Percentiles rank a stretch among this genome's conserved stretches.
Conservation (phyloP, 2,888 invertebrate genomes). For the Esperia sulphurella region DNA sequence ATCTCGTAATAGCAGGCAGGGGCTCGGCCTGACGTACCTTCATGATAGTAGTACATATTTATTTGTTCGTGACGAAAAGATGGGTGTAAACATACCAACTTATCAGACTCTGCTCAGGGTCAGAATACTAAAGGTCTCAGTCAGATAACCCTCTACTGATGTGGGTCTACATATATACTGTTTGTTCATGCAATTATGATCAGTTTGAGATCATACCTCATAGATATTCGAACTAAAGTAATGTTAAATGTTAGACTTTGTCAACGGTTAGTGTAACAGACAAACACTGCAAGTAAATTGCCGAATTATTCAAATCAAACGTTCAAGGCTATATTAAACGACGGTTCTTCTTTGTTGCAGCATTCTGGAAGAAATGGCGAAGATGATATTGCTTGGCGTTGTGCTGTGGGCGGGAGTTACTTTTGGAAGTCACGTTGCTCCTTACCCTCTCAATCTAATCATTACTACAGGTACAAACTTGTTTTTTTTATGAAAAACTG, state of each 20-base stretch:
- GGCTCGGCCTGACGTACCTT: conserved; percentile 34
- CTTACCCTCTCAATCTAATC: conserved; percentile 66
- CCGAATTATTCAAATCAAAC: conserved; percentile 25
- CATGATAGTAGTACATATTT: conserved; percentile 7
- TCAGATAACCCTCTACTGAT: conserved; percentile 45
- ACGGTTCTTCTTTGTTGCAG: conserved; percentile 48
- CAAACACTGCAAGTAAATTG: conserved; percentile 20
- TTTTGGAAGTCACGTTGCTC: conserved; percentile 65
- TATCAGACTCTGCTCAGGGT: conserved; percentile 30
- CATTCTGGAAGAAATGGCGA: conserved; percentile 74
- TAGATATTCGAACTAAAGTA: conserved; percentile 9
- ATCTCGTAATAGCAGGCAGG: conserved; percentile 19
- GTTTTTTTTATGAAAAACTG: too few relatives aligned
- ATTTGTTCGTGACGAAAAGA: conserved; percentile 36
- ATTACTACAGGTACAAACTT: conserved; percentile 45
- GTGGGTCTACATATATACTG: conserved; percentile 50
- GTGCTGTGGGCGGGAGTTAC: conserved; percentile 70
- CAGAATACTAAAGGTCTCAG: conserved; percentile 45
- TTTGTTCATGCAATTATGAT: conserved; percentile 36
- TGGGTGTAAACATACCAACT: conserved; percentile 11
- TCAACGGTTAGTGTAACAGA: conserved; percentile 34
- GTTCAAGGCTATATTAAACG: neutral
- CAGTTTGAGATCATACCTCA: conserved; percentile 47
- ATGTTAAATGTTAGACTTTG: conserved; percentile 37
- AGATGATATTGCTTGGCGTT: conserved; percentile 65